A percentile compares a stretch with the other conserved stretches of the same genome.
These are phyloP conservation scores for Hololepta plana DNA, from an alignment of 2,888 invertebrate genomes.

Conservation along the genomic window DNA sequence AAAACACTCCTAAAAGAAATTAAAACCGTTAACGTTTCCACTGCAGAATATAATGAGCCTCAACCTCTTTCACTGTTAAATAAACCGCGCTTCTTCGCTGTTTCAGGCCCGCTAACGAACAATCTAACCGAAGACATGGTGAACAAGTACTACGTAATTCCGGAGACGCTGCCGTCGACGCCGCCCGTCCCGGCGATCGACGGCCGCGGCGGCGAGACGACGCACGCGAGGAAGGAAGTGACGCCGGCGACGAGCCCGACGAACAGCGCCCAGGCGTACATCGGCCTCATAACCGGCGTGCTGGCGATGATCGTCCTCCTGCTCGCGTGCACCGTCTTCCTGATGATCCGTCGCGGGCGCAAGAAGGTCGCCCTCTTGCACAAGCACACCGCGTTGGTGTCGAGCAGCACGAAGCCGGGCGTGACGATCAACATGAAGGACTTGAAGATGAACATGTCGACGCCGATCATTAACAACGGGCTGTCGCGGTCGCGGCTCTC, in stretches of 20 bases:
- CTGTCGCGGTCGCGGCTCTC: constrained; percentile 31
- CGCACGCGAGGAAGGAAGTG: constrained; percentile 33
- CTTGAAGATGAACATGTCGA: constrained; percentile 33
- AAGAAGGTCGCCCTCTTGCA: constrained; percentile 39
- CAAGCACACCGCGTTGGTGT: constrained; percentile 40
- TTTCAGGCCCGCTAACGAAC: constrained; percentile 33
- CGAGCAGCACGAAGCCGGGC: constrained; percentile 34
- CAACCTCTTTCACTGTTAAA: too few relatives aligned
- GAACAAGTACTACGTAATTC: constrained; percentile 42
- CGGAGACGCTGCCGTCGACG: constrained; percentile 23
- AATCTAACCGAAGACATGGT: constrained; percentile 41
- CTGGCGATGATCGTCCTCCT: constrained; percentile 46
- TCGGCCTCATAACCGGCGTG: constrained; percentile 47
- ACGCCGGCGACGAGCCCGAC: constrained; percentile 38
- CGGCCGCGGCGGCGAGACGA: constrained; percentile 28
- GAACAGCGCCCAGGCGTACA: constrained; percentile 37
- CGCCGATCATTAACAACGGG: constrained; percentile 36
- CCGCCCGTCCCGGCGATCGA: constrained; percentile 15
- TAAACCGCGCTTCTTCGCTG: too few relatives aligned
- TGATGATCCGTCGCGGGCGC: constrained; percentile 46
- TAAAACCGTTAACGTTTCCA: too few relatives aligned
- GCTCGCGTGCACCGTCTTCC: constrained; percentile 41
- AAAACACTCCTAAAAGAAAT: too few relatives aligned
- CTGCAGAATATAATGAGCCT: too few relatives aligned
- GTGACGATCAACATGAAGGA: constrained; percentile 41